phyloP scores from a whole-genome alignment of 2,113 vertebrate genomes.

The Paracanthobrama guichenoti region DNA sequence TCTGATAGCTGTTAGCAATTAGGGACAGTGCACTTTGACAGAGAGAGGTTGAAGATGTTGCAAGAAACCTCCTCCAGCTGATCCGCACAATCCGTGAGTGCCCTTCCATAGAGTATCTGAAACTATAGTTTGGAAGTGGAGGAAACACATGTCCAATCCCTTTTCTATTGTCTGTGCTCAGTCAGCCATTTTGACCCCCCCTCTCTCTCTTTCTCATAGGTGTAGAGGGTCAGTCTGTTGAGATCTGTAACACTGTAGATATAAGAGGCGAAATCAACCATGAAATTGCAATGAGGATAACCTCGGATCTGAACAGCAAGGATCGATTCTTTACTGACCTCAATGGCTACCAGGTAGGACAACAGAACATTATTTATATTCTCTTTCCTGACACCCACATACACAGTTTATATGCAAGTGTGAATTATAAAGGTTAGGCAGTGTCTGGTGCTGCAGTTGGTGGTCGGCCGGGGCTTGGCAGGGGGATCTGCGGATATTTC shows the following conservation, averaged over 20 bases:
- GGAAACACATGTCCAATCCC: neutral
- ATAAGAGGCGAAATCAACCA: slow-evolving; percentile 87
- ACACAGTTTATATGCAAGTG: neutral
- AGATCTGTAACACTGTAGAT: slow-evolving; percentile 89
- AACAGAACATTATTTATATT: neutral
- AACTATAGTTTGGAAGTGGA: neutral
- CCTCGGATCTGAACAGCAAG: slow-evolving; percentile 80
- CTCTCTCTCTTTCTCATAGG: slow-evolving; percentile 64
- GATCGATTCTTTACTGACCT: slow-evolving; percentile 89
- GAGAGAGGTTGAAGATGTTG: neutral
- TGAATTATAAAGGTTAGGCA: neutral
- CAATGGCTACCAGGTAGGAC: slow-evolving; percentile 89
- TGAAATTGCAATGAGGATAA: slow-evolving; percentile 90
- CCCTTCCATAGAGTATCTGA: neutral
- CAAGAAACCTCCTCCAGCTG: neutral
- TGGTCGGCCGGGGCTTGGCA: neutral
- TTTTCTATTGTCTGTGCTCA: neutral
- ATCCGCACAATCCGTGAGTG: neutral
- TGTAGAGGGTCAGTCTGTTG: slow-evolving; percentile 83
- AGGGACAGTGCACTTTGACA: neutral
- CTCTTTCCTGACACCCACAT: neutral
- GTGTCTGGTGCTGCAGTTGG: neutral
- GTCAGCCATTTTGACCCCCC: neutral
- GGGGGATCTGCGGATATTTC: neutral
- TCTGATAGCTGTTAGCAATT: neutral